phyloP scores from a whole-genome alignment of 2,888 invertebrate species.

The Nymphalis c-album region DNA sequence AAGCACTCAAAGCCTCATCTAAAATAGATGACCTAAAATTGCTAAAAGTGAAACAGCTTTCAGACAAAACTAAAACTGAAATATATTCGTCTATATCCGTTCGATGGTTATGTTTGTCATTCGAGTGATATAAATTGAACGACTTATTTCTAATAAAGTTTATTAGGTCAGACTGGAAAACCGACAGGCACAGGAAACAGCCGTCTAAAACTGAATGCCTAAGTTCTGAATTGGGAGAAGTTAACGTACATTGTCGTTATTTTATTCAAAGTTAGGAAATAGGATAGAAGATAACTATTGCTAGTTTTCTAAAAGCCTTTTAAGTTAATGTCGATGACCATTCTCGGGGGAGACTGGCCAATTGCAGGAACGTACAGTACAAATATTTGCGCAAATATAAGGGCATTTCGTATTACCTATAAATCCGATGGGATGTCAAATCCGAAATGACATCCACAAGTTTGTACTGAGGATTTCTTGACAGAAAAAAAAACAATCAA shows the following conservation, averaged over 20 bases:
- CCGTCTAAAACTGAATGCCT: not conserved
- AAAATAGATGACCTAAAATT: too few relatives aligned
- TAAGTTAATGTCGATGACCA: not conserved
- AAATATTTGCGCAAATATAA: too few relatives aligned
- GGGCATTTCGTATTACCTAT: too few relatives aligned
- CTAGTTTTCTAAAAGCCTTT: not conserved
- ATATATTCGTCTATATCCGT: not conserved
- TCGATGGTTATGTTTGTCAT: not conserved
- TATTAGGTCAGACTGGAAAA: constrained; percentile 8
- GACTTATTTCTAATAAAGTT: constrained; percentile 10
- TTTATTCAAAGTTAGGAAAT: not conserved
- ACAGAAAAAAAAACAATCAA: too few relatives aligned
- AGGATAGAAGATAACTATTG: not conserved
- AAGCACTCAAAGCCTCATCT: too few relatives aligned
- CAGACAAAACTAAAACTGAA: too few relatives aligned
- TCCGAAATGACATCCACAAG: too few relatives aligned
- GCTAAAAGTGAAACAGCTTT: too few relatives aligned
- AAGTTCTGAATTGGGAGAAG: constrained; percentile 1
- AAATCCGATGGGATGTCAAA: too few relatives aligned
- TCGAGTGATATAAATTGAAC: not conserved
- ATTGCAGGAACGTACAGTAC: too few relatives aligned
- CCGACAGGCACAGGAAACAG: not conserved
- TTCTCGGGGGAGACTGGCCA: too few relatives aligned
- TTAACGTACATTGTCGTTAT: not conserved
- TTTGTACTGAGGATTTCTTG: too few relatives aligned